Conservation (phyloP, 2,113 vertebrate species). For the Canis aureus region DNA sequence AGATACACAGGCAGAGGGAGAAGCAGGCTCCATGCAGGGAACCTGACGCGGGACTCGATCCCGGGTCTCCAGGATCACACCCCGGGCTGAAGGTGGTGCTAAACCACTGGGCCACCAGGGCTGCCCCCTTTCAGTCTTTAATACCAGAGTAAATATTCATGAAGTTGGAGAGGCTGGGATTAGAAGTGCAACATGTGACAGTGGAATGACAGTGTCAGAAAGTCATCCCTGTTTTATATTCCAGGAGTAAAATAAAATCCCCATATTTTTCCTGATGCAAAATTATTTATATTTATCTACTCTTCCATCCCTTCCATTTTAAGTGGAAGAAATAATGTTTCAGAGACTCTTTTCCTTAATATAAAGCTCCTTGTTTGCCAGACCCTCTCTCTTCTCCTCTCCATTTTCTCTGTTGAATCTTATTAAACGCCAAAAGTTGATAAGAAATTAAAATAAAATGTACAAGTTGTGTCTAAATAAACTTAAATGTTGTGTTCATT, state of each 20-base stretch:
- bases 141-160: neutral
- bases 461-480: slow-evolving; percentile 68
- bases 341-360: neutral
- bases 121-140: neutral
- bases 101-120: too few relatives aligned
- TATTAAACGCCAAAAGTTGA: slow-evolving; percentile 42
- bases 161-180: neutral
- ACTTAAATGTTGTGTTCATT: slow-evolving; percentile 71
- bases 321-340: neutral
- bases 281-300: neutral
- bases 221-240: neutral
- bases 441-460: slow-evolving; percentile 66
- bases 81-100: too few relatives aligned
- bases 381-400: neutral
- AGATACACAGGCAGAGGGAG: too few relatives aligned
- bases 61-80: too few relatives aligned
- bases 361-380: neutral
- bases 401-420: neutral
- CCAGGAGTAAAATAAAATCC: neutral
- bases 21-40: too few relatives aligned
- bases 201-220: neutral
- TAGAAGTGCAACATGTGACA: neutral
- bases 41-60: too few relatives aligned
- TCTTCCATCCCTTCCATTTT: neutral
- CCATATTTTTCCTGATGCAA: neutral